Evolutionary conservation across 2,113 vertebrate genomes (phyloP).

Genomic region (Nestor notabilis): DNA sequence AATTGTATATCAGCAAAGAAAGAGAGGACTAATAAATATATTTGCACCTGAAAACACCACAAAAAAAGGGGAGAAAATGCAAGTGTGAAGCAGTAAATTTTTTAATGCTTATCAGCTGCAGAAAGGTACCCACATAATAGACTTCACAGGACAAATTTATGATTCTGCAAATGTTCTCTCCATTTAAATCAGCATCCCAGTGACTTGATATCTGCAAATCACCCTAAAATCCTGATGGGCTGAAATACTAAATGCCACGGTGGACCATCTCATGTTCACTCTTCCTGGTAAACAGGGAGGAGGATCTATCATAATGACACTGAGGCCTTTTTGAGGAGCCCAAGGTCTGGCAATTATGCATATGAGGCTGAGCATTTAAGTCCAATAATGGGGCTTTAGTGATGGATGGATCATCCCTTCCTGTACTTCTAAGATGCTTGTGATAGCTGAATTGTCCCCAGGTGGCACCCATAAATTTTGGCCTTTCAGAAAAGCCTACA

Average conservation of each 20-base stretch:
- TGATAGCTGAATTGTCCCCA: constrained; percentile 70
- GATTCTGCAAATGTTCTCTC: constrained; percentile 57
- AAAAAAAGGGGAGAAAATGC: not conserved
- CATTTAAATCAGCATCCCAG: constrained; percentile 59
- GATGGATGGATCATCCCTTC: constrained; percentile 60
- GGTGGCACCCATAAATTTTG: constrained; percentile 73
- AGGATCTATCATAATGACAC: constrained; percentile 73
- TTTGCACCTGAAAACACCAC: not conserved
- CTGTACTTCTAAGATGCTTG: constrained; percentile 61
- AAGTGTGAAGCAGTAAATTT: constrained; percentile 44
- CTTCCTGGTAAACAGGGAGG: constrained; percentile 67
- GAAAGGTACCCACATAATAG: constrained; percentile 36
- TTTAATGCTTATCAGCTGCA: constrained; percentile 48
- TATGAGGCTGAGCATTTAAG: constrained; percentile 61
- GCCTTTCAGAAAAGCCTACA: constrained; percentile 72
- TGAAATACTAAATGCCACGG: constrained; percentile 62
- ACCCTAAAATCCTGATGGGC: constrained; percentile 58
- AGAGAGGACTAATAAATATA: constrained; percentile 6
- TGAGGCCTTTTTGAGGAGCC: constrained; percentile 59
- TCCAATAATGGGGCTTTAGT: constrained; percentile 56
- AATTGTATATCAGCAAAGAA: constrained; percentile 27
- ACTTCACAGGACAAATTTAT: constrained; percentile 66
- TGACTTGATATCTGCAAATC: constrained; percentile 69
- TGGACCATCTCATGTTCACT: constrained; percentile 57
- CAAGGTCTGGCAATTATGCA: constrained; percentile 60